These are phyloP conservation scores for Limonius californicus DNA, from an alignment of 1,140 invertebrate genomes.

Conservation along the genomic window DNA sequence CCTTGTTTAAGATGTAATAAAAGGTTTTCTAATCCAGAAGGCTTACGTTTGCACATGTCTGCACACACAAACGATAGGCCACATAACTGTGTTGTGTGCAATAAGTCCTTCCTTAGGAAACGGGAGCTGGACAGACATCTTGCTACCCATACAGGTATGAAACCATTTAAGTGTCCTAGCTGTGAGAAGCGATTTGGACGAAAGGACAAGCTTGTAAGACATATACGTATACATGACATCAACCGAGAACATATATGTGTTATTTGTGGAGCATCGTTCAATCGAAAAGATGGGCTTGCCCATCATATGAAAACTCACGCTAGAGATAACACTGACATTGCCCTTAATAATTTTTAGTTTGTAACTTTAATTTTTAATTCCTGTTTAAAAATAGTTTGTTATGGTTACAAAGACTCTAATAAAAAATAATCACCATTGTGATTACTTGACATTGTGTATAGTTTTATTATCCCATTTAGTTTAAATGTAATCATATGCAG, in stretches of 20 bases:
- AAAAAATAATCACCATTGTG: too few species aligned
- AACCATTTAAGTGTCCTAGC: constrained; percentile 57
- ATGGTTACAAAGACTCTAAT: neutral
- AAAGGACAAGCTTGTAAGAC: constrained; percentile 62
- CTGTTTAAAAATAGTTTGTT: constrained; percentile 19
- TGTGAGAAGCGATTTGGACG: constrained; percentile 62
- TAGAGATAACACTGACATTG: constrained; percentile 18
- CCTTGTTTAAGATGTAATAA: constrained; percentile 54
- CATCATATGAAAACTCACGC: constrained; percentile 38
- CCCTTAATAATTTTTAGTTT: neutral
- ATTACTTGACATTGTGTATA: too few species aligned
- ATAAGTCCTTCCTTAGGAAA: constrained; percentile 60
- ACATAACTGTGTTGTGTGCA: constrained; percentile 56
- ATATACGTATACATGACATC: constrained; percentile 58
- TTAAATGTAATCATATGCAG: too few species aligned
- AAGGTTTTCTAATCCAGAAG: constrained; percentile 48
- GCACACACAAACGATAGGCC: constrained; percentile 35
- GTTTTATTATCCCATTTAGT: too few species aligned
- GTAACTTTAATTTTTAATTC: constrained; percentile 19
- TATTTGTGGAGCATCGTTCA: constrained; percentile 36
- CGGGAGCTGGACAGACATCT: constrained; percentile 61
- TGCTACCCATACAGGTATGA: constrained; percentile 57
- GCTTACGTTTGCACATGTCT: constrained; percentile 36
- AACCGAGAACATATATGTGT: constrained; percentile 33
- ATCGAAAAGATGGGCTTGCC: constrained; percentile 34